A percentile compares a stretch with the other conserved stretches of the same genome.
These are phyloP conservation scores for Siphamia tubifer DNA, from an alignment of 2,113 vertebrate genomes.

Conservation along the genomic window DNA sequence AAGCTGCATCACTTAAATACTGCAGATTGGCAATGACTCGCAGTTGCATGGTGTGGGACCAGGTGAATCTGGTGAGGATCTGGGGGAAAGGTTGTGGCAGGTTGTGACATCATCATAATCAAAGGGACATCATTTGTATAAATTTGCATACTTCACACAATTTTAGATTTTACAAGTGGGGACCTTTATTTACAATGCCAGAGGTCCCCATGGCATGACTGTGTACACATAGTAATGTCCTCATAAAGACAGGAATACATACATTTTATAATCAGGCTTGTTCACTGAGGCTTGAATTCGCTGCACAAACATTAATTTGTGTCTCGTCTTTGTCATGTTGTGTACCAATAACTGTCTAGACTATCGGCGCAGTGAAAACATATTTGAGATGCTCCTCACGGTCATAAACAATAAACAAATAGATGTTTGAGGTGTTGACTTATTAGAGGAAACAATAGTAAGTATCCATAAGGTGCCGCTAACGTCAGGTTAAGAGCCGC, in stretches of 20 bases:
- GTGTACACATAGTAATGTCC: no score
- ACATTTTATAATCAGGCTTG: conserved; percentile 4
- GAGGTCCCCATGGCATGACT: no score
- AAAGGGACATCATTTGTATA: no score
- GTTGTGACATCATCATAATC: no score
- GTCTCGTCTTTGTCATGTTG: conserved; percentile 19
- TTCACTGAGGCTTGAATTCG: conserved; percentile 14
- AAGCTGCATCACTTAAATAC: no score
- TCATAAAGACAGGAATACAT: not conserved
- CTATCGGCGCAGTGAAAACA: not conserved
- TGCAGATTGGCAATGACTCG: no score
- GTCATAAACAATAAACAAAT: not conserved
- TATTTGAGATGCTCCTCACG: not conserved
- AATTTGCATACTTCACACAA: no score
- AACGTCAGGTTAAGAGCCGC: conserved; percentile 1
- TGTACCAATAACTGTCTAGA: conserved; percentile 29
- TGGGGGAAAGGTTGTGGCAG: no score
- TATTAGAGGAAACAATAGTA: not conserved
- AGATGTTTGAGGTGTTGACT: not conserved
- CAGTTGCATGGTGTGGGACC: no score
- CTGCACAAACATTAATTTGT: conserved; percentile 2
- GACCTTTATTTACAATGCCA: no score
- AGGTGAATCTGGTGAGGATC: no score
- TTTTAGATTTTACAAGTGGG: no score
- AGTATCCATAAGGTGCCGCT: conserved; percentile 5